Conservation (phyloP, 2,888 invertebrate species). For the Parnassius glacialis region DNA sequence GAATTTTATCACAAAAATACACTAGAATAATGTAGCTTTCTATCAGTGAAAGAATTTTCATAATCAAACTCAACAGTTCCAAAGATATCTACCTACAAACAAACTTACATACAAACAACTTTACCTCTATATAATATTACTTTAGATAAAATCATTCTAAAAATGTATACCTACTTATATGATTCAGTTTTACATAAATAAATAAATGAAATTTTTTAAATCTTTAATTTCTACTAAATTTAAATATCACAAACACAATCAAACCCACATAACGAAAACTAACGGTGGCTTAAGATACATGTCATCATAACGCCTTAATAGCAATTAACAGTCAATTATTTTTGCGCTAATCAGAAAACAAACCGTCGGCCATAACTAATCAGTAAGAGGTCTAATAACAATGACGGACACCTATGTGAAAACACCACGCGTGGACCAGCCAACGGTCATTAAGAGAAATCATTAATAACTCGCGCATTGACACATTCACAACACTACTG, state of each 20-base stretch:
- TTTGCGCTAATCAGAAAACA: slow-evolving; percentile 2
- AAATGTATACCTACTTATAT: no score
- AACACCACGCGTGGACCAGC: slow-evolving; percentile 34
- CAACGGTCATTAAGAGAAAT: slow-evolving; percentile 43
- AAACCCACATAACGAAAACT: not conserved
- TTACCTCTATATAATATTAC: no score
- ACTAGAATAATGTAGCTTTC: no score
- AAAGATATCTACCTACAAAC: no score
- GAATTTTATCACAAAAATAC: no score
- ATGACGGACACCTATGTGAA: slow-evolving; percentile 39
- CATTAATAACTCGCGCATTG: slow-evolving; percentile 48
- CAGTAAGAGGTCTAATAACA: slow-evolving; percentile 37
- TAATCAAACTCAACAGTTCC: no score
- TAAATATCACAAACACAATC: not conserved
- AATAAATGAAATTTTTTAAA: no score
- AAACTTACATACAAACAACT: no score
- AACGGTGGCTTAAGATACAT: slow-evolving; percentile 1
- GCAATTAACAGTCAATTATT: slow-evolving; percentile 5
- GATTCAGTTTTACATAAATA: no score
- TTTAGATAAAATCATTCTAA: no score
- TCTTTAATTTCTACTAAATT: not conserved
- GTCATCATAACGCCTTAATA: not conserved
- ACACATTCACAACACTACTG: slow-evolving; percentile 36
- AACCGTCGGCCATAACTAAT: slow-evolving; percentile 23
- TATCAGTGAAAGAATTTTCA: no score